Base-by-base conservation (phyloP, 2,888 invertebrate genomes). In the Limnephilus rhombicus region DNA sequence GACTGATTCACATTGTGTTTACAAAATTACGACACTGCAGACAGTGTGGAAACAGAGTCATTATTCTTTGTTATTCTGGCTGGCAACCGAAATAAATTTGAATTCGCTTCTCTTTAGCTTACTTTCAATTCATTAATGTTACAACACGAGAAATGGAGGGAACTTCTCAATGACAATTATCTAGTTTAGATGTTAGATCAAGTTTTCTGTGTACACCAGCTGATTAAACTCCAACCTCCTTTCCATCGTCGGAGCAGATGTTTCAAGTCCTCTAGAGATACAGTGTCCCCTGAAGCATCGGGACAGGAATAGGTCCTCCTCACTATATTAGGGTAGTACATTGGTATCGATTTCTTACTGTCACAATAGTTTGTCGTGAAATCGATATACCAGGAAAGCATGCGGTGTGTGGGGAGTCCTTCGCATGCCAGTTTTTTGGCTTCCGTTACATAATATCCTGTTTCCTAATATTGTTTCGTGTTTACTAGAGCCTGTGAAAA, bases 361-460 rank as follows among this genome's bases (percentile, higher is more conserved):
- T 68, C 68, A 68, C 68, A 68, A 68, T 68, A 68, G 24, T 68
- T 68, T 68, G 68, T 68, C 68, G 11, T 68, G 68, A 24, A 68
- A 68, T 68, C 24, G 68, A 68, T 68, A 68, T 24, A 68, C 68
- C n/a, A n/a, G 45, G n/a, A 45, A 41, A 45, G 45, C 86, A 86
- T 11, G 13, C 86, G 34, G 86, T 12, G 9, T 41, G 41, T 29
- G 86, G 41, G 86, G 86, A 29, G 86, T 29, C n/a, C 15, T 24
- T 45, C n/a, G 41, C 15, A 24, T 29, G 41, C 29, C 86, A 45
- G 29, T 86, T 45, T 45, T 86, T 29, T 45, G 86, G 86, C 88
- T 80, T 88, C 88, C 68, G 88, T 18, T 80, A 80, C 88, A 68
- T 34, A 24, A 68, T 88, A 88, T 88, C 88, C 88, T 80, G 24